phyloP scores from a whole-genome alignment of 2,113 vertebrate species.

The Onychostoma macrolepis region DNA sequence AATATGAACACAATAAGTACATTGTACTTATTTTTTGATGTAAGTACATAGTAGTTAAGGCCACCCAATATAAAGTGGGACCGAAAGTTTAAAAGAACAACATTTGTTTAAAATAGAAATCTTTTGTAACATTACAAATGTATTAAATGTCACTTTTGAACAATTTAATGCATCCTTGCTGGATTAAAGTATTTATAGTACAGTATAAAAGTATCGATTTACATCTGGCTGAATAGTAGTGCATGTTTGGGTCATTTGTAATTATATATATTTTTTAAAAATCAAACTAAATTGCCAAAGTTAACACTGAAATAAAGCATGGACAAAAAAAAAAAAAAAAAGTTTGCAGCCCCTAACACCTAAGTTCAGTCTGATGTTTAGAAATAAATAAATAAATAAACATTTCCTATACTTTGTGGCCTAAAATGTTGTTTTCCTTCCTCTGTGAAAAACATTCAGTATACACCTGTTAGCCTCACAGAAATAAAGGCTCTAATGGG shows the following conservation, averaged over 20 bases:
- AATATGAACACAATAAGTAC: no score
- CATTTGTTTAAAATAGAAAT: not conserved
- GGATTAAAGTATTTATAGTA: no score
- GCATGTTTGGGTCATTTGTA: not conserved
- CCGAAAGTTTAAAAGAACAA: no score
- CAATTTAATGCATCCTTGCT: no score
- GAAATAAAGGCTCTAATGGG: not conserved
- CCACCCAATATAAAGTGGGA: no score
- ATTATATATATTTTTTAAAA: not conserved
- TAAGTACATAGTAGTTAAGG: no score
- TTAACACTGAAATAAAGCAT: not conserved
- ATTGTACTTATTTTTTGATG: no score
- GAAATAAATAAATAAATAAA: not conserved
- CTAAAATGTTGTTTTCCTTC: not conserved
- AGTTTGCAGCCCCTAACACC: not conserved
- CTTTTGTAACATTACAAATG: not conserved
- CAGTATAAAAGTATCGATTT: no score
- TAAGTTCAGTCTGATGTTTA: not conserved
- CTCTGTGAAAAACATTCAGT: not conserved
- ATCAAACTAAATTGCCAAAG: not conserved
- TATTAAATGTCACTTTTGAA: no score
- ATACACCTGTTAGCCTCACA: conserved; percentile 7
- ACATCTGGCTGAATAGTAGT: not conserved
- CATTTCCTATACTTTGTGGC: not conserved
- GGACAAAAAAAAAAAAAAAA: not conserved